phyloP scores from a whole-genome alignment of 1,140 invertebrate genomes.

The Magallana ariakensis region DNA sequence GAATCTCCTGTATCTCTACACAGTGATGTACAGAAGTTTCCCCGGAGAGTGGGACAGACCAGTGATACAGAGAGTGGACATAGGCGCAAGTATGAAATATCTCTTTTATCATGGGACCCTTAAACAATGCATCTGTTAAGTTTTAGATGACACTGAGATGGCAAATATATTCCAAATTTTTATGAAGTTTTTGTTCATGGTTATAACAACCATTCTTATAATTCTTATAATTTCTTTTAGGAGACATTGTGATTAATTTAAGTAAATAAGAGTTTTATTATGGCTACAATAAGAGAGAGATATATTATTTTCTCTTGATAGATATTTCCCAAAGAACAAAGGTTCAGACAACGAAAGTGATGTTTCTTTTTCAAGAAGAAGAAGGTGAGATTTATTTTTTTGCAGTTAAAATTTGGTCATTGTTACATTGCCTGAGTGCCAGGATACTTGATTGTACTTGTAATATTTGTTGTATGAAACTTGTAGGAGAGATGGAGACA shows the following conservation, averaged over 20 bases:
- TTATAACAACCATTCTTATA: no score
- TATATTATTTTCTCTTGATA: conserved; percentile 49
- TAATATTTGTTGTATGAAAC: conserved; percentile 6
- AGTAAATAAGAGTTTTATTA: no score
- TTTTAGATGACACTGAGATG: no score
- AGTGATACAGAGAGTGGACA: conserved; percentile 74
- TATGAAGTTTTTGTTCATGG: no score
- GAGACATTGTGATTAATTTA: no score
- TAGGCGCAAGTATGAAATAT: conserved; percentile 68
- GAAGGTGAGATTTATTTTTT: conserved; percentile 57
- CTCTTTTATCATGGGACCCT: neutral
- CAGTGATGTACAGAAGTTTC: conserved; percentile 68
- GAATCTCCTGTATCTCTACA: conserved; percentile 71
- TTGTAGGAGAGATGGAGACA: conserved; percentile 65
- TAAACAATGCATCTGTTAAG: no score
- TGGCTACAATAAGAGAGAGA: neutral
- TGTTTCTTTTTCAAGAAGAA: conserved; percentile 64
- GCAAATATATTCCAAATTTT: no score
- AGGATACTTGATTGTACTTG: neutral
- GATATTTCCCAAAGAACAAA: conserved; percentile 70
- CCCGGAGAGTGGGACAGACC: conserved; percentile 56
- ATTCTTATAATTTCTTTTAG: no score
- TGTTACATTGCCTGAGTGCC: no score
- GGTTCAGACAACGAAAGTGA: conserved; percentile 75
- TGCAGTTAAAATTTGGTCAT: neutral